phyloP scores from a whole-genome alignment of 2,113 vertebrate genomes.

The Sprattus sprattus region DNA sequence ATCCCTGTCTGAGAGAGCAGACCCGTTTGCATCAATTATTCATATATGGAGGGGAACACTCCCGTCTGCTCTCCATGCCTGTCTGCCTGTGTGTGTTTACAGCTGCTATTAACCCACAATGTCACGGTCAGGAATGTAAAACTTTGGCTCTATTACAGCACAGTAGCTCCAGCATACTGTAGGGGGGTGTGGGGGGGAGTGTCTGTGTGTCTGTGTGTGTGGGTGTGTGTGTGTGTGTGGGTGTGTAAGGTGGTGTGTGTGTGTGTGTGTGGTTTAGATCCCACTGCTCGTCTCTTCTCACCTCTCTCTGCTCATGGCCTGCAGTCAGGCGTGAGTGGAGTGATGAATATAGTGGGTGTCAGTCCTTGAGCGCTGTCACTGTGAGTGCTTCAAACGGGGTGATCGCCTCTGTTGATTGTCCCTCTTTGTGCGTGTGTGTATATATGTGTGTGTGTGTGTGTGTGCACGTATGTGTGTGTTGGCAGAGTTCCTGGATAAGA shows the following conservation, averaged over 20 bases:
- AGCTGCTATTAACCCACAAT: not conserved
- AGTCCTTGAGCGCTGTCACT: not conserved
- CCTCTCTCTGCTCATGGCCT: not conserved
- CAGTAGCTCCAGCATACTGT: not conserved
- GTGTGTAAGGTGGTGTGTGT: not conserved
- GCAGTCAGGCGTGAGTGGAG: not conserved
- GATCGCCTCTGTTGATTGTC: not conserved
- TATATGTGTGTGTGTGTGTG: slow-evolving; percentile 8
- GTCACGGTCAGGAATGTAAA: not conserved
- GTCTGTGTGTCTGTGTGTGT: not conserved
- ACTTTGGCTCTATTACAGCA: not conserved
- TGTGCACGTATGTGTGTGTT: slow-evolving; percentile 19
- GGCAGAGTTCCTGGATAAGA: slow-evolving; percentile 98
- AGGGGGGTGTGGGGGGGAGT: not conserved
- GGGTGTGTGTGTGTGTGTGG: not conserved
- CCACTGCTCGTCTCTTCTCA: not conserved
- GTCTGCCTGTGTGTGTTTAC: not conserved
- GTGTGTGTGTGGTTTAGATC: not conserved
- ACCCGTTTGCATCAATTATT: not conserved
- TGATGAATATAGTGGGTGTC: slow-evolving; percentile 13
- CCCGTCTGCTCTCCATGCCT: not conserved
- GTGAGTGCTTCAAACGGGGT: not conserved
- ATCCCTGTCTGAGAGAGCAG: not conserved
- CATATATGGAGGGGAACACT: not conserved
- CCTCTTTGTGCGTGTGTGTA: not conserved